Conservation (phyloP, 2,888 invertebrate species). For the Drosophila gaucha region DNA sequence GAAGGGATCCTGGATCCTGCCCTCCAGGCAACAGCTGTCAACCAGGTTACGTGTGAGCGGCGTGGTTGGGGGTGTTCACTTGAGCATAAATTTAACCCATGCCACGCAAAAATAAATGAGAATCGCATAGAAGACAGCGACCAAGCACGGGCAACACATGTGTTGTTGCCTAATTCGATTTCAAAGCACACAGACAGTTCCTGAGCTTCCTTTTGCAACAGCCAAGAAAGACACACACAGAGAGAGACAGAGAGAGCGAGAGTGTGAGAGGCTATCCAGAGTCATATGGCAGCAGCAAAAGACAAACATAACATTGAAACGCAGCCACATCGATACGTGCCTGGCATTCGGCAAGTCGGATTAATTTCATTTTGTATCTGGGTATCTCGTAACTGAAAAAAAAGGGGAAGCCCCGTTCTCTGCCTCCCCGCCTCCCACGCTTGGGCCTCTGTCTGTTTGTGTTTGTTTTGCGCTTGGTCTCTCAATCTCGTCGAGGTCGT, state of each 20-base stretch:
- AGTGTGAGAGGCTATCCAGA: conserved; percentile 34
- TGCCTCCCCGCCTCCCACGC: not conserved
- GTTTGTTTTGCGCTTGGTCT: conserved; percentile 29
- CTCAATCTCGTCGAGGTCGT: conserved; percentile 45
- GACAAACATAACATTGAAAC: conserved; percentile 59
- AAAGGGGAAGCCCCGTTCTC: not conserved
- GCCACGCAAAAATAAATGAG: conserved; percentile 46
- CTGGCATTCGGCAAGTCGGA: conserved; percentile 77
- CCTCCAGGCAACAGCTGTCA: conserved; percentile 74
- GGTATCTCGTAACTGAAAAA: conserved; percentile 13
- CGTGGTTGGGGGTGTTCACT: not conserved
- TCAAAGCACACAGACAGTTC: conserved; percentile 65
- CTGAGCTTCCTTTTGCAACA: conserved; percentile 47
- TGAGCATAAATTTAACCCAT: conserved; percentile 58
- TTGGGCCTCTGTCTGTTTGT: conserved; percentile 6
- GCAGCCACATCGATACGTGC: conserved; percentile 78
- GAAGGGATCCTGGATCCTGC: conserved; percentile 39
- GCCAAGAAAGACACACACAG: not conserved
- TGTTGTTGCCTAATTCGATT: conserved; percentile 69
- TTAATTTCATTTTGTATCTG: conserved; percentile 78
- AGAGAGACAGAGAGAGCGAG: not conserved
- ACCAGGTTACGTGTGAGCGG: conserved; percentile 66
- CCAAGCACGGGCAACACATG: conserved; percentile 8
- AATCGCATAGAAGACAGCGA: conserved; percentile 35
- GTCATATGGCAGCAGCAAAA: conserved; percentile 55